A percentile compares a stretch with the other conserved stretches of the same genome.
These are phyloP conservation scores for Drosophila algonquin DNA, from an alignment of 2,888 invertebrate species.

Conservation along the genomic window DNA sequence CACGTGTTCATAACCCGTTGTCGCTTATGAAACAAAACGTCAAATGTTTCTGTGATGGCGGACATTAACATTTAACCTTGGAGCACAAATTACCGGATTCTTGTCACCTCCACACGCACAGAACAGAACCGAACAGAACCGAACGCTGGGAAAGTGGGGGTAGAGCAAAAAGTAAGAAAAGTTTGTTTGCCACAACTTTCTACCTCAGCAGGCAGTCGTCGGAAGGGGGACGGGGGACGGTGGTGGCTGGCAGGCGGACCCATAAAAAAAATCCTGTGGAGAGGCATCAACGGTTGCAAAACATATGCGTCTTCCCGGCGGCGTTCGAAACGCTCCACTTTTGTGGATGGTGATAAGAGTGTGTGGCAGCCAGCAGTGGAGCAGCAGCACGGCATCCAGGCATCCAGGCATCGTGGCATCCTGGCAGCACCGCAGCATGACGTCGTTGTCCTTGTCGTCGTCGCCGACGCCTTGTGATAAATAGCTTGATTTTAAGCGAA, in stretches of 20 bases:
- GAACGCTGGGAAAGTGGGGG: conserved; percentile 3
- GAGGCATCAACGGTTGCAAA: conserved; percentile 40
- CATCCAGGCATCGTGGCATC: conserved; percentile 17
- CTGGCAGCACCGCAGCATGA: conserved; percentile 41
- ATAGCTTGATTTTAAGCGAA: conserved; percentile 68
- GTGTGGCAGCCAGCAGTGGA: not conserved
- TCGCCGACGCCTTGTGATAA: conserved; percentile 54
- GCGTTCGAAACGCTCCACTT: conserved; percentile 3
- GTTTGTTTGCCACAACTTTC: conserved; percentile 66
- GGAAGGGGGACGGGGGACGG: not conserved
- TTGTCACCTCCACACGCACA: conserved; percentile 59
- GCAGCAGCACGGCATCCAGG: conserved; percentile 1
- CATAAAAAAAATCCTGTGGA: conserved; percentile 38
- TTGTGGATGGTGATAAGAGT: conserved; percentile 53
- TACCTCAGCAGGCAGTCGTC: conserved; percentile 43
- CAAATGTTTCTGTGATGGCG: conserved; percentile 74
- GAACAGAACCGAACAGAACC: not conserved
- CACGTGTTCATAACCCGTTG: conserved; percentile 67
- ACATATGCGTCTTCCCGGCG: conserved; percentile 33
- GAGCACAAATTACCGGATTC: conserved; percentile 77
- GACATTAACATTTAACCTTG: conserved; percentile 79
- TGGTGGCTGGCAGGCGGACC: conserved; percentile 1
- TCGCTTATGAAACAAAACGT: conserved; percentile 57
- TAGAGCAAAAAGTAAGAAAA: conserved; percentile 11
- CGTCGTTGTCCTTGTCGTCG: conserved; percentile 22